Base-by-base conservation (phyloP, 2,797 vertebrate species). In the Psittacula derbiana region DNA sequence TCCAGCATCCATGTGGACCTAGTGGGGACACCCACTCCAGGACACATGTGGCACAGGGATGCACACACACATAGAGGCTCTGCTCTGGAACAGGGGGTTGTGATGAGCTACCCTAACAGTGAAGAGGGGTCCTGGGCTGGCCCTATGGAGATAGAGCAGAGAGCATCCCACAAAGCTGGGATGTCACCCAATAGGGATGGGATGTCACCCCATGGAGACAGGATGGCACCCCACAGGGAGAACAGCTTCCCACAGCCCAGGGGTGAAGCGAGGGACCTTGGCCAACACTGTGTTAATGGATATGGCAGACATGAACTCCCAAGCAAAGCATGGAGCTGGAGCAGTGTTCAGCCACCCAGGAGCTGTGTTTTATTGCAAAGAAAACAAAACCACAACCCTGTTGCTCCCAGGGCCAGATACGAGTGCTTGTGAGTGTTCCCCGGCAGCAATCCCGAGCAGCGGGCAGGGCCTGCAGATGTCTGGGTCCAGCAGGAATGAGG, bases 301-400 rank as follows among this genome's bases (percentile, higher is more conserved):
- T 1, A 15, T 0, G 4, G 30, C 12, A 2, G 27, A n/a, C 0
- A 0, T 1, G 2, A 58, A 49, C 33, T 61, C 36, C 27, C 71
- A 88, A 40, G n/a, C 36, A 86, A 44, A 90, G 43, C 62, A 61
- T 49, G 10, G 11, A 0, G 0, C 55, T 38, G 25, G 0, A 18
- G 7, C 90, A 74, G 89, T 81, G 87, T 94, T 94, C 53, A 65
- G 38, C 79, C 92, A 93, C 92, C 69, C 38, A 28, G n/a, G 23
- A 92, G 87, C 90, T 91, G 89, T 4, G 0, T 94, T 95, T 97
- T 97, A 95, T 89, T 96, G 95, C 94, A 92, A 96, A 96, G 93
- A 83, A 96, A 96, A 91, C 88, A 90, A 95, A 93, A 92, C 52
- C 78, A 91, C 69, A 88, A 52, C 86, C 89, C 83, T 65, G 74